Evolutionary conservation across 2,113 vertebrate genomes (phyloP).

Genomic region (Cheilinus undulatus): DNA sequence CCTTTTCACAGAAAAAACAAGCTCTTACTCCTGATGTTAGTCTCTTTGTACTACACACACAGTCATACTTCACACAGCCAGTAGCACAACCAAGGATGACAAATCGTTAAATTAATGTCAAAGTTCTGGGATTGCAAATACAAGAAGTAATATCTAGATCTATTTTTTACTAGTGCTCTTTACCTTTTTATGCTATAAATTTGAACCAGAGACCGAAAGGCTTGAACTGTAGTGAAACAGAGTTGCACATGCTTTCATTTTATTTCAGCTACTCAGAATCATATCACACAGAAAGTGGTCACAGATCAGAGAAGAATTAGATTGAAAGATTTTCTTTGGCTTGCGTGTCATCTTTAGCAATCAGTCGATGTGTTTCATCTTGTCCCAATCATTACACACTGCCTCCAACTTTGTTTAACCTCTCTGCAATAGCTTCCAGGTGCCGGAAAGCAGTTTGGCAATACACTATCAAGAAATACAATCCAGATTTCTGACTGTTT

Average conservation of each 20-base stretch:
- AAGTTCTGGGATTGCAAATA: constrained; percentile 57
- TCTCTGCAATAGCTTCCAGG: neutral
- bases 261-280: constrained; percentile 19
- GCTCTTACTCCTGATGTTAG: constrained; percentile 40
- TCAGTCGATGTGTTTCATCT: constrained; percentile 27
- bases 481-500: neutral
- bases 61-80: constrained; percentile 34
- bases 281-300: neutral
- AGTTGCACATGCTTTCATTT: constrained; percentile 26
- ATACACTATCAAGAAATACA: neutral
- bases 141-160: constrained; percentile 59
- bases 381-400: constrained; percentile 1
- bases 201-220: constrained; percentile 67
- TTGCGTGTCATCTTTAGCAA: constrained; percentile 42
- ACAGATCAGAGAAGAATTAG: constrained; percentile 11
- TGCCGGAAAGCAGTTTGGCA: constrained; percentile 3
- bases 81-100: constrained; percentile 52
- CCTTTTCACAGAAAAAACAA: constrained; percentile 40
- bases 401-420: neutral
- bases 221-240: constrained; percentile 51
- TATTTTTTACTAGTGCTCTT: constrained; percentile 59
- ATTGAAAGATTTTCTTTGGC: constrained; percentile 1
- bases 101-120: constrained; percentile 25
- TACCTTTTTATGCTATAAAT: constrained; percentile 40
- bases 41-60: constrained; percentile 24